Conservation (phyloP, 1,140 invertebrate genomes). For the Eubasilissa regina region DNA sequence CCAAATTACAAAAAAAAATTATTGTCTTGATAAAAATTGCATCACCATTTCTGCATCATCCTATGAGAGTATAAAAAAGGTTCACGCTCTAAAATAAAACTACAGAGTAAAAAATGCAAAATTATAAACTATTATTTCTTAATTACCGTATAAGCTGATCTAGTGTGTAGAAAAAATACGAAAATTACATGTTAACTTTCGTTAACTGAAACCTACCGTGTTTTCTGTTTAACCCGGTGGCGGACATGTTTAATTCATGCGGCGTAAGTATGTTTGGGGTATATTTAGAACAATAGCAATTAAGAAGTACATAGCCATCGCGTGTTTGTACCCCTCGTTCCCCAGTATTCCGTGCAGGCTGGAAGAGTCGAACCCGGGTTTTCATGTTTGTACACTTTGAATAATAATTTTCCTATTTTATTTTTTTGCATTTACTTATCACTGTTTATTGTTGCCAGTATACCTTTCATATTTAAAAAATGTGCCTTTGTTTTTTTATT, state of each 20-base stretch:
- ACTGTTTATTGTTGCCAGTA: no score
- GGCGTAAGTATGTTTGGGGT: conserved; percentile 10
- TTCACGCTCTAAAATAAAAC: not conserved
- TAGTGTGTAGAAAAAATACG: not conserved
- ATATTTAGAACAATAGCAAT: conserved; percentile 35
- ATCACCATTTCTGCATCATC: no score
- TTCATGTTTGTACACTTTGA: no score
- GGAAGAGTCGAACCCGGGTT: no score
- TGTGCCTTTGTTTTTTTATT: no score
- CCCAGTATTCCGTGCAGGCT: no score
- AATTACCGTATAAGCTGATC: not conserved
- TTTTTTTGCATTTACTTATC: no score
- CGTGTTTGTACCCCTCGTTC: not conserved
- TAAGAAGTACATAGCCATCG: conserved; percentile 25
- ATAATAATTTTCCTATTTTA: no score
- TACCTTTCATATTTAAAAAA: no score
- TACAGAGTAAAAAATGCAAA: not conserved
- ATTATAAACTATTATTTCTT: not conserved
- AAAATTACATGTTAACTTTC: not conserved
- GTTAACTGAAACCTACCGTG: conserved; percentile 20
- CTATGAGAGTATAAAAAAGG: no score
- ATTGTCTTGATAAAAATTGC: no score
- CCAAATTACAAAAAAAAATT: no score
- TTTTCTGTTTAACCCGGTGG: not conserved
- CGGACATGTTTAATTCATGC: not conserved